Conservation (phyloP, 2,888 invertebrate species). For the Epiblema foenella region DNA sequence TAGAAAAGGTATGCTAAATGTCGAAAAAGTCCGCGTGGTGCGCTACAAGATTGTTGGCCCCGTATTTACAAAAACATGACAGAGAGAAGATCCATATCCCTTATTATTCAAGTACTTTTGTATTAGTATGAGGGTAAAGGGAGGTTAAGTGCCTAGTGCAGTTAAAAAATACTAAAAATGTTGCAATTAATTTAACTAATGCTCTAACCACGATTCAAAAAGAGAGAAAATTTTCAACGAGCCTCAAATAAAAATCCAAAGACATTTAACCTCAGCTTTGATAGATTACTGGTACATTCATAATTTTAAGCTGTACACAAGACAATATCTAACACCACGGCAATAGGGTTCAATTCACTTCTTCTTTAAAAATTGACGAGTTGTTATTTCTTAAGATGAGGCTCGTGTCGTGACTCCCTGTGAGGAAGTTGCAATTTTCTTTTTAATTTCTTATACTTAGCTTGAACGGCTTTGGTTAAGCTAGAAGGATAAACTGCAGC, state of each 20-base stretch:
- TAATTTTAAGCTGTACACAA: slow-evolving; percentile 13
- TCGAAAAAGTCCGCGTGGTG: too few species aligned
- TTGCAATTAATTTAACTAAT: slow-evolving; percentile 16
- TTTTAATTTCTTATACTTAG: slow-evolving; percentile 45
- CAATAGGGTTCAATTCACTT: background rate
- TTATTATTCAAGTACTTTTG: too few species aligned
- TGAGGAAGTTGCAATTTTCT: slow-evolving; percentile 45
- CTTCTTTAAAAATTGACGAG: slow-evolving; percentile 13
- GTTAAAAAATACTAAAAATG: background rate
- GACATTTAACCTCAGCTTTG: slow-evolving; percentile 39
- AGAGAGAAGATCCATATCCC: too few species aligned
- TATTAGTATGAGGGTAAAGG: background rate
- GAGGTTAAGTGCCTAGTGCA: background rate
- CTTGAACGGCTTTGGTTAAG: slow-evolving; percentile 39
- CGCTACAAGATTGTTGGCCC: too few species aligned
- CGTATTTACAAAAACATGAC: too few species aligned
- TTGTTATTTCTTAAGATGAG: slow-evolving; percentile 23
- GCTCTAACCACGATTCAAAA: slow-evolving; percentile 15
- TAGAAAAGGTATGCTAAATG: too few species aligned
- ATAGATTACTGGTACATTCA: slow-evolving; percentile 38
- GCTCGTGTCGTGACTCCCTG: slow-evolving; percentile 43
- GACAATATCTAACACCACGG: background rate
- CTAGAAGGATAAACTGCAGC: slow-evolving; percentile 36
- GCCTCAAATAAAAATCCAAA: slow-evolving; percentile 33
- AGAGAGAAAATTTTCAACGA: slow-evolving; percentile 28